Evolutionary conservation across 2,888 invertebrate species (phyloP), one percentile per base, ranked within the genome.

Genomic region (Escarpia spicata): DNA sequence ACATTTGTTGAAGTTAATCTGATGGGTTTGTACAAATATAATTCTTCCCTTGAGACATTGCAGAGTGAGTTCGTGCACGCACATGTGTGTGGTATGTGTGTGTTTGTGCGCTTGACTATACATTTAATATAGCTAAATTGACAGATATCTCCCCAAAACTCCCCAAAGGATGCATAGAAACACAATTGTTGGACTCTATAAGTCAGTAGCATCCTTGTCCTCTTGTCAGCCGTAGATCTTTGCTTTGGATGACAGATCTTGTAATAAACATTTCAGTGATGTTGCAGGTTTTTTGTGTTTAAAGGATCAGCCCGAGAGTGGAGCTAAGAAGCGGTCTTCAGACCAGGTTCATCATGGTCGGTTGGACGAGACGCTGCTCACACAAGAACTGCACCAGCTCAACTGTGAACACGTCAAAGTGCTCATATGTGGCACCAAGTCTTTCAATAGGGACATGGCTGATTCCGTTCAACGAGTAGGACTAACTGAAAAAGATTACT

Each of bases 361-460:
- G 92, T 93, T 96, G 0, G 91, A 92, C 43, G 26, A 92, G 91
- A 90, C 92, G 9, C 37, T 93, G 44, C 43, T 95, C 6, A 58
- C 90, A 37, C 19, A 92, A 43, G 94, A 94, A 45, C 91, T 94
- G 60, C 90, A 90, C 43, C 60, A 93, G 75, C 75, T 75, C 26
- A 37, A 93, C 75, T 92, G 60, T 52, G 26, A 89, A 91, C 92
- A 93, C 90, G 92, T 92, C 12, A 92, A 95, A 89, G 97, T 97
- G 94, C 95, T 98, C 91, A 95, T 98, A 93, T 97, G 98, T 97
- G 98, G 98, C 31, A 97, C 97, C 93, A 95, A 96, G 92, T 94
- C 96, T 60, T 98, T 98, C 96, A 97, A 97, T 95, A 95, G 97
- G 93, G 95, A 97, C 94, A 97, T 97, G 95, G 95, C 97, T 93